A percentile compares a stretch with the other conserved stretches of the same genome.
phyloP scores from a whole-genome alignment of 2,797 vertebrate genomes.

The Takifugu rubripes region DNA sequence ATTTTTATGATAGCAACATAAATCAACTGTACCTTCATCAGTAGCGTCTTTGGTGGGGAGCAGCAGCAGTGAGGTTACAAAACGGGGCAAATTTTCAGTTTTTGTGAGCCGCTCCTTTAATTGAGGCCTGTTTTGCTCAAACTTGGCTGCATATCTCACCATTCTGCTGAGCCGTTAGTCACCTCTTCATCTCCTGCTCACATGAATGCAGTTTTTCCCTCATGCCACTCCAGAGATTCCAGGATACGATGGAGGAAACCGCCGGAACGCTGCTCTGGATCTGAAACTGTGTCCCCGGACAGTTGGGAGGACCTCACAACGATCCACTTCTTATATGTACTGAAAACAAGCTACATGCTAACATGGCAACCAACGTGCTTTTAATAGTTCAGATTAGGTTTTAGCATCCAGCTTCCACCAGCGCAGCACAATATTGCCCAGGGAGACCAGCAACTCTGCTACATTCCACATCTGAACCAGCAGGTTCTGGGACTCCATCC shows the following conservation, averaged over 20 bases:
- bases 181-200: not conserved
- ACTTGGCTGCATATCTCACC: slow-evolving; percentile 1
- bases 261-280: slow-evolving; percentile 9
- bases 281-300: not conserved
- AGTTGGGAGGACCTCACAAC: too few species aligned
- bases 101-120: not conserved
- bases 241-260: too few species aligned
- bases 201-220: not conserved
- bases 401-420: too few species aligned
- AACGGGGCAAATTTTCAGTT: too few species aligned
- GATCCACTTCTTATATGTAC: too few species aligned
- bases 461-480: too few species aligned
- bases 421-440: not conserved
- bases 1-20: too few species aligned
- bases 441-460: too few species aligned
- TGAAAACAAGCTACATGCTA: not conserved
- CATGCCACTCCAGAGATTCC: slow-evolving; percentile 5
- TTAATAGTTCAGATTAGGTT: slow-evolving; percentile 5
- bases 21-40: too few species aligned
- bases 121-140: not conserved
- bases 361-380: slow-evolving; percentile 11
- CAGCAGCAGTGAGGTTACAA: too few species aligned
- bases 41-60: too few species aligned
- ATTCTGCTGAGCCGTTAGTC: not conserved
- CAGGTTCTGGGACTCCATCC: too few species aligned